Evolutionary conservation across 2,888 invertebrate genomes (phyloP).

Genomic region (Polydrusus pterygomalis): DNA sequence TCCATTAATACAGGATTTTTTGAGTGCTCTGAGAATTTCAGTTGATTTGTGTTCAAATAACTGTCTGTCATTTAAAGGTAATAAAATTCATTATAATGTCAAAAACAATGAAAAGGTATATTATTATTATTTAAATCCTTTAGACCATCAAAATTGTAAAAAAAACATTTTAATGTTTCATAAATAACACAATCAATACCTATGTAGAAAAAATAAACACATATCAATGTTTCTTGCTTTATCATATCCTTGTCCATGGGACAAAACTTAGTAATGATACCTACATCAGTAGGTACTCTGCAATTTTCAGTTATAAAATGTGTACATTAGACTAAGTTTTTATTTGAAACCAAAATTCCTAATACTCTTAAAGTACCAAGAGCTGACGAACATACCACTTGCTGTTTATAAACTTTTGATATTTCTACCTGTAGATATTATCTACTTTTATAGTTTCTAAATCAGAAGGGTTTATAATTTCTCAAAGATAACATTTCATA

Average conservation of each 20-base stretch:
- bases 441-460: neutral
- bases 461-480: too few relatives aligned
- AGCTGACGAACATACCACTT: conserved; percentile 54
- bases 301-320: conserved; percentile 35
- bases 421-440: neutral
- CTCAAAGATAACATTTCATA: too few relatives aligned
- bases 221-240: conserved; percentile 37
- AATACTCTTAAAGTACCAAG: conserved; percentile 29
- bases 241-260: conserved; percentile 54
- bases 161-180: neutral
- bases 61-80: too few relatives aligned
- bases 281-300: conserved; percentile 48
- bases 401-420: neutral
- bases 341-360: conserved; percentile 35
- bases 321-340: conserved; percentile 18
- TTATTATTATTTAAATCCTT: too few relatives aligned
- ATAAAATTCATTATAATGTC: too few relatives aligned
- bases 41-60: too few relatives aligned
- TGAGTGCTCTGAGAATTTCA: too few relatives aligned
- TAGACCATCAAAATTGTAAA: conserved; percentile 5
- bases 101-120: too few relatives aligned
- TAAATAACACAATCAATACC: conserved; percentile 6
- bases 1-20: too few relatives aligned
- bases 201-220: conserved; percentile 15
- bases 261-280: conserved; percentile 49